Evolutionary conservation across 2,797 vertebrate species (phyloP).

Genomic region (Picus viridis): DNA sequence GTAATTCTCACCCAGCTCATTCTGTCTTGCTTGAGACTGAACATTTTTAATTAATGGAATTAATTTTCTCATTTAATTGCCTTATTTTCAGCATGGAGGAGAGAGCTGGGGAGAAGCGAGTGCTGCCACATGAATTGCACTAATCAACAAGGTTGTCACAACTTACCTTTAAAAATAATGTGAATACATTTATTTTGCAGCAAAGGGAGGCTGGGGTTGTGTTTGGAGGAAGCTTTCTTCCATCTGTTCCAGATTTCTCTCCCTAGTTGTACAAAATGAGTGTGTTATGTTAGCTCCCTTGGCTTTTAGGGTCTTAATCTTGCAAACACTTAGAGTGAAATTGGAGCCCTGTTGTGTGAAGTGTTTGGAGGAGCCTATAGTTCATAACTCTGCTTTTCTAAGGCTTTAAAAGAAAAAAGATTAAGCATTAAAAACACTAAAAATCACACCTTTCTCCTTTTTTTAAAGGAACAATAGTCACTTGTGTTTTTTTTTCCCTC

Average conservation of each 20-base stretch:
- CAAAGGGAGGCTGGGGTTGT: constrained; percentile 1
- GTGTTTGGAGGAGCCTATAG: background rate
- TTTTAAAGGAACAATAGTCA: fast-evolving
- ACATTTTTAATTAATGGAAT: constrained; percentile 70
- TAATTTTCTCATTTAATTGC: constrained; percentile 70
- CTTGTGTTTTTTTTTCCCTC: background rate
- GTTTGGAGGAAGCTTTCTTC: constrained; percentile 10
- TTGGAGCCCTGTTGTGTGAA: background rate
- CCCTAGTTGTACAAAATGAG: background rate
- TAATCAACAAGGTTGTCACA: constrained; percentile 72
- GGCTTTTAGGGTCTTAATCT: constrained; percentile 25
- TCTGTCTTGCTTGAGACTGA: constrained; percentile 59
- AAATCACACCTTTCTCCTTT: background rate
- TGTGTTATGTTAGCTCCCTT: background rate
- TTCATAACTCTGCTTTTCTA: background rate
- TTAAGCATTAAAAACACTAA: background rate
- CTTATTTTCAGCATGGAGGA: constrained; percentile 63
- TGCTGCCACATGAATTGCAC: constrained; percentile 64
- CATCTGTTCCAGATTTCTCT: background rate
- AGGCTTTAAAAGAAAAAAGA: background rate
- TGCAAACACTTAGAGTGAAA: background rate
- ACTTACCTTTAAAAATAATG: constrained; percentile 70
- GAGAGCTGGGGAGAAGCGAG: constrained; percentile 41
- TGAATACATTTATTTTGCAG: constrained; percentile 57
- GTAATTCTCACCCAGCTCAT: constrained; percentile 31